phyloP scores from a whole-genome alignment of 2,888 invertebrate genomes.

The Pantelozetes paolii region DNA sequence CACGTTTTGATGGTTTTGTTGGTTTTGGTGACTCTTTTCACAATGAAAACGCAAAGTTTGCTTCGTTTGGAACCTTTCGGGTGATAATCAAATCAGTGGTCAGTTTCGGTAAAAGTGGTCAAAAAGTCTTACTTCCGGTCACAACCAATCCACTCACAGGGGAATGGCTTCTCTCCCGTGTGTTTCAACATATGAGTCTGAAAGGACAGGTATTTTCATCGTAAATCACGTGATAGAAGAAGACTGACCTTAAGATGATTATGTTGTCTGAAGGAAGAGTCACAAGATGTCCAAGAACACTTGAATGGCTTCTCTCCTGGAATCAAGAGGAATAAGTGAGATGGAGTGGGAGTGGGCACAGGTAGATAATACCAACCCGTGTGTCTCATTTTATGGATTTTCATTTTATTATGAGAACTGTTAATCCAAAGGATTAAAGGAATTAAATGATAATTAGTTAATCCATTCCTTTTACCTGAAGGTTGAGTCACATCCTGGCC shows the following conservation, averaged over 20 bases:
- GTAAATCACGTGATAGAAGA: no score
- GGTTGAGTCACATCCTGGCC: constrained; percentile 24
- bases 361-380: no score
- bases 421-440: background rate
- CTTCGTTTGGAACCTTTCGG: constrained; percentile 27
- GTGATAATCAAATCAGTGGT: no score
- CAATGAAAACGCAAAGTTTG: constrained; percentile 9
- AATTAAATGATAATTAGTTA: background rate
- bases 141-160: background rate
- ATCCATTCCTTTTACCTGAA: constrained; percentile 16
- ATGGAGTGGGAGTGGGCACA: no score
- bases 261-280: constrained; percentile 3
- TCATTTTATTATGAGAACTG: constrained; percentile 15
- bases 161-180: constrained; percentile 25
- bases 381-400: constrained; percentile 23
- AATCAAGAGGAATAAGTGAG: no score
- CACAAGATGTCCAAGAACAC: background rate
- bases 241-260: constrained; percentile 7
- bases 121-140: no score
- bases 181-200: constrained; percentile 19
- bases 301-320: constrained; percentile 28
- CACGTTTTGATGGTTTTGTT: no score
- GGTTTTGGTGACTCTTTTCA: background rate
- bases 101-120: no score
- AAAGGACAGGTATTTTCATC: no score